phyloP scores from a whole-genome alignment of 2,888 invertebrate genomes.

The Troides helena region DNA sequence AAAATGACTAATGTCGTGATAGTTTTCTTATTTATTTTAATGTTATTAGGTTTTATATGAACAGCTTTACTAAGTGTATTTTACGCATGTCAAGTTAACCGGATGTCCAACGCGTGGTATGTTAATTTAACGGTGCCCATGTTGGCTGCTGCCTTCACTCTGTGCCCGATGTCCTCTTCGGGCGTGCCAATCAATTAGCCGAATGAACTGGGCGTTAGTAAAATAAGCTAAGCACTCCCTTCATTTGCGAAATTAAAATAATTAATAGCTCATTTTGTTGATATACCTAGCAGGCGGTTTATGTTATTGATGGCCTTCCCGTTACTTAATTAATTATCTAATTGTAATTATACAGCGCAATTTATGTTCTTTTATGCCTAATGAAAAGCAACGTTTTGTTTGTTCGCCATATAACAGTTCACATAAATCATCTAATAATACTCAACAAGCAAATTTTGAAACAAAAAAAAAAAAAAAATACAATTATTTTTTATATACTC shows the following conservation, averaged over 20 bases:
- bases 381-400: conserved; percentile 17
- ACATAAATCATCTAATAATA: conserved; percentile 7
- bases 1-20: too few species aligned
- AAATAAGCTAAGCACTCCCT: conserved; percentile 29
- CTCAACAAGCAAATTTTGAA: neutral
- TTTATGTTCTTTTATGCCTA: conserved; percentile 20
- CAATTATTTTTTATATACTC: neutral
- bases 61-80: too few species aligned
- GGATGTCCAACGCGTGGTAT: neutral
- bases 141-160: neutral
- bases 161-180: neutral
- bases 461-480: neutral
- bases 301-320: conserved; percentile 26
- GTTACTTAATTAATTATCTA: conserved; percentile 29
- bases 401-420: conserved; percentile 7
- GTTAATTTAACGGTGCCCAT: neutral
- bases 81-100: neutral
- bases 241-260: conserved; percentile 29
- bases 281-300: conserved; percentile 25
- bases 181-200: conserved; percentile 26
- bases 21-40: too few species aligned
- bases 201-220: conserved; percentile 24
- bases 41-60: too few species aligned
- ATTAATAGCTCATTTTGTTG: conserved; percentile 30
- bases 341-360: conserved; percentile 25